These are phyloP conservation scores for Drosophila ogumai DNA, from an alignment of 1,140 invertebrate species.

Conservation along the genomic window DNA sequence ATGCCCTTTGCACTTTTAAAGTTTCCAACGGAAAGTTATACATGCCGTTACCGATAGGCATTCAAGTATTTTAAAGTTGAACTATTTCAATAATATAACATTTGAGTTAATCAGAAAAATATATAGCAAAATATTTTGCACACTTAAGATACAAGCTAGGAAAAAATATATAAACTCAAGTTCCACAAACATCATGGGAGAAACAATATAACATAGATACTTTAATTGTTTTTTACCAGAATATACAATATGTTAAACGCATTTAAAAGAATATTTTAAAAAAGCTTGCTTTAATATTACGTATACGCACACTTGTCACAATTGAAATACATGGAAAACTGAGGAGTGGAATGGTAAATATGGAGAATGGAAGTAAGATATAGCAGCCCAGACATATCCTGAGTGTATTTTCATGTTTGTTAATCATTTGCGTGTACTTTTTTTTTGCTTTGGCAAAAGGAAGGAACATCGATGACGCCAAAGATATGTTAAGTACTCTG, in stretches of 20 bases:
- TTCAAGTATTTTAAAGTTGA: slow-evolving; percentile 27
- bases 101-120: neutral
- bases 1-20: slow-evolving; percentile 46
- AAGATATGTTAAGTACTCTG: slow-evolving; percentile 44
- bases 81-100: neutral
- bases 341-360: neutral
- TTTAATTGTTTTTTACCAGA: neutral
- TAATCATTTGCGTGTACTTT: slow-evolving; percentile 51
- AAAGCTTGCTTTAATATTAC: neutral
- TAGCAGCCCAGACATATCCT: slow-evolving; percentile 42
- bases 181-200: neutral
- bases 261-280: too few species aligned
- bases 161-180: neutral
- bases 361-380: neutral
- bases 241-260: too few species aligned
- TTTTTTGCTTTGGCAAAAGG: neutral
- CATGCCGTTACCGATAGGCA: slow-evolving; percentile 28
- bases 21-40: slow-evolving; percentile 34
- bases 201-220: neutral
- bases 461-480: slow-evolving; percentile 44
- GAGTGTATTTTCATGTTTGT: slow-evolving; percentile 72
- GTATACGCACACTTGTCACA: neutral
- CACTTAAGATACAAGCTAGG: neutral
- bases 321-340: neutral
- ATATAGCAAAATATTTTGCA: neutral